phyloP scores from a whole-genome alignment of 2,113 vertebrate species.

The Natator depressus region DNA sequence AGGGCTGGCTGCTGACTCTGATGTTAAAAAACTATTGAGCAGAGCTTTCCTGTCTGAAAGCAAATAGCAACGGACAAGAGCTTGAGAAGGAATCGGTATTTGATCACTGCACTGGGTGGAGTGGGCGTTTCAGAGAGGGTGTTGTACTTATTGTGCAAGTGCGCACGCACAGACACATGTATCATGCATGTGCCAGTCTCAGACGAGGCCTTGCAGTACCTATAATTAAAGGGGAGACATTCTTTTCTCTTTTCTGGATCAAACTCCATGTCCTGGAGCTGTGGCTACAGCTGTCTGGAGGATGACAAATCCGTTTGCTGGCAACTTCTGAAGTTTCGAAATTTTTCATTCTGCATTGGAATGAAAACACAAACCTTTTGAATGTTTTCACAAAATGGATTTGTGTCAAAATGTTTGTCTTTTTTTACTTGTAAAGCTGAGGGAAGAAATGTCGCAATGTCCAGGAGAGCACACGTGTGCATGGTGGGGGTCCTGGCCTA shows the following conservation, averaged over 20 bases:
- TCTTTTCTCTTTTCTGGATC: neutral
- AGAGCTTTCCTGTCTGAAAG: neutral
- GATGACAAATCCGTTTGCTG: neutral
- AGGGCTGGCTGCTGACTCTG: neutral
- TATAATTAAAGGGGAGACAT: neutral
- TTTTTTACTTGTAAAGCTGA: neutral
- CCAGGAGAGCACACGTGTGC: no score
- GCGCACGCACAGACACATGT: neutral
- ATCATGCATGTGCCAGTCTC: neutral
- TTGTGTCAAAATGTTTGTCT: neutral
- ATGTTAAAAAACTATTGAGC: fast-evolving
- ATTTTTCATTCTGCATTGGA: neutral
- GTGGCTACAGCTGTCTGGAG: neutral
- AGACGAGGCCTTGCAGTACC: neutral
- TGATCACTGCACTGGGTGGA: neutral
- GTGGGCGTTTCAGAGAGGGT: neutral
- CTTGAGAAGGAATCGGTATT: neutral
- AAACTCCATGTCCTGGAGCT: neutral
- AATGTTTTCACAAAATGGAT: neutral
- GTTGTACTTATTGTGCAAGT: neutral
- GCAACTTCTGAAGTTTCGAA: neutral
- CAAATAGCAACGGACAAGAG: fast-evolving
- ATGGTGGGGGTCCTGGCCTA: no score
- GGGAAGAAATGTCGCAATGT: neutral
- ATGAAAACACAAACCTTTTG: neutral